phyloP scores from a whole-genome alignment of 2,113 vertebrate genomes.

The Pogonocichla stellata region DNA sequence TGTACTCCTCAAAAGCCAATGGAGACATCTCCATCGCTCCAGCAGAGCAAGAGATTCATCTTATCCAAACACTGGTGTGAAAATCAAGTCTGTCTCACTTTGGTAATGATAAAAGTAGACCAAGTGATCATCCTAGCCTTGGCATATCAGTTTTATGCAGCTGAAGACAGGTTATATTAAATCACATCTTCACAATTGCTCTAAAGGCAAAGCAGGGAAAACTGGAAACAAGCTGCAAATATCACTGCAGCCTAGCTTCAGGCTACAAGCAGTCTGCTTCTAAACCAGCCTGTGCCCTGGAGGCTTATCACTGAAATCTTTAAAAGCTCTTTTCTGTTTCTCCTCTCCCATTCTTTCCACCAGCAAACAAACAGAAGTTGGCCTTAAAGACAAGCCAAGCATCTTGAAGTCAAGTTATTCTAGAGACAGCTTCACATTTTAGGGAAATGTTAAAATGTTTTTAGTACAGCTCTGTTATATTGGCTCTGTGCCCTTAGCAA shows the following conservation, averaged over 20 bases:
- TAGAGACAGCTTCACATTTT: neutral
- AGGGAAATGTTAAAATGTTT: neutral
- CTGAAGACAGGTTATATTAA: neutral
- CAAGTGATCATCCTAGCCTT: neutral
- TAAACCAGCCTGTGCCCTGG: neutral
- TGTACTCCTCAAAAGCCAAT: neutral
- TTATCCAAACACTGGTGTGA: neutral
- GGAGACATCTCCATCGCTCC: neutral
- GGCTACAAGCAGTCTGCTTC: neutral
- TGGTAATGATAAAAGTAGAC: neutral
- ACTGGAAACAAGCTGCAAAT: neutral
- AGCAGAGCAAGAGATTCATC: neutral
- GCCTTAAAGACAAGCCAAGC: neutral
- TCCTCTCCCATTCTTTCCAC: neutral
- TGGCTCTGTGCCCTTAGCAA: neutral
- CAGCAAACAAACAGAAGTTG: neutral
- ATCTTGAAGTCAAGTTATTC: neutral
- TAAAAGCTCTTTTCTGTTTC: neutral
- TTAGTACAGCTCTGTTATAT: neutral
- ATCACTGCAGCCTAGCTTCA: neutral
- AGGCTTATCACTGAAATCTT: neutral
- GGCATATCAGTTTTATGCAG: neutral
- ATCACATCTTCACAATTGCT: neutral
- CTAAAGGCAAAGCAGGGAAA: neutral
- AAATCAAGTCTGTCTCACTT: neutral